Percentiles rank a stretch among this genome's conserved stretches.
phyloP scores from a whole-genome alignment of 2,797 vertebrate species.

The Enteromius thamalakanensis region DNA sequence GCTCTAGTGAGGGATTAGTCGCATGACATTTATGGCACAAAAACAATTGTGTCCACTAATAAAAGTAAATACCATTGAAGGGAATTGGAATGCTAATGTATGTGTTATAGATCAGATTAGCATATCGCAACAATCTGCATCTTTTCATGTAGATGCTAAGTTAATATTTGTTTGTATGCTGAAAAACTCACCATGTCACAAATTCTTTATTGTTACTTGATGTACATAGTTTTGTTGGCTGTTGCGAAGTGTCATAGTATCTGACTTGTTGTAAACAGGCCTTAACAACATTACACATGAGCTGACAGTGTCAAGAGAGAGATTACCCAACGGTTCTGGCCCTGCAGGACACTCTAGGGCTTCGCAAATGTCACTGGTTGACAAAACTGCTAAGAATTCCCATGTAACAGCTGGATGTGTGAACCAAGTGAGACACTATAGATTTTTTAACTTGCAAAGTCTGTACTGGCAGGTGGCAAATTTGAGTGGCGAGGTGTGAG shows the following conservation, averaged over 20 bases:
- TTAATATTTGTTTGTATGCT: neutral
- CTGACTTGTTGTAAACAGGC: neutral
- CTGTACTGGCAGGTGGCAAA: slow-evolving; percentile 56
- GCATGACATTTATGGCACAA: slow-evolving; percentile 9
- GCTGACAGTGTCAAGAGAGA: neutral
- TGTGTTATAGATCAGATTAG: neutral
- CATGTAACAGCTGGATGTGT: slow-evolving; percentile 56
- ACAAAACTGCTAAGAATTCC: slow-evolving; percentile 61
- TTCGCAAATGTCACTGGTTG: slow-evolving; percentile 72
- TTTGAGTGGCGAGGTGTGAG: slow-evolving; percentile 9
- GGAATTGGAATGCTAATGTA: neutral
- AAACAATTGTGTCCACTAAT: neutral
- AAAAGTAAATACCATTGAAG: neutral
- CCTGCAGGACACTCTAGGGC: slow-evolving; percentile 68
- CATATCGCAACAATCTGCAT: neutral
- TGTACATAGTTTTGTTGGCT: neutral
- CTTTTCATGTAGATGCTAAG: neutral
- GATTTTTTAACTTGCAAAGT: slow-evolving; percentile 62
- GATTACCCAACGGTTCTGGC: neutral
- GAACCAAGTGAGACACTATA: slow-evolving; percentile 61
- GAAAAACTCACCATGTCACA: neutral
- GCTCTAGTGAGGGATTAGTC: slow-evolving; percentile 14
- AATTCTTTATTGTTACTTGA: neutral
- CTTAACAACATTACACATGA: slow-evolving; percentile 24
- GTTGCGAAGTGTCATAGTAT: neutral